phyloP scores from a whole-genome alignment of 2,797 vertebrate genomes.

The Semotilus atromaculatus region DNA sequence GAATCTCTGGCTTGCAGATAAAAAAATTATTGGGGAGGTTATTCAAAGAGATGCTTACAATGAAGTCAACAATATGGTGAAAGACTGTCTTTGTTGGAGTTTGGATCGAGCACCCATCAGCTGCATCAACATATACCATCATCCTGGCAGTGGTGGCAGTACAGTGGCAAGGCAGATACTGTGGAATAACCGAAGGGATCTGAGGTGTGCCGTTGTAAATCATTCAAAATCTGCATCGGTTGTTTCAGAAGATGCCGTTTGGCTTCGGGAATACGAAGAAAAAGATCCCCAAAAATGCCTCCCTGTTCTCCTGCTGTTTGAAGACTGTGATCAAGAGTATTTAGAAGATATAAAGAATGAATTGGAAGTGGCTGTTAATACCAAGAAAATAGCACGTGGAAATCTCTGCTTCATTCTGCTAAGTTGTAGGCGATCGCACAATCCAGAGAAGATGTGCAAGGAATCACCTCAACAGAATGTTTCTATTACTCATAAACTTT shows the following conservation, averaged over 20 bases:
- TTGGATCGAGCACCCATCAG: conserved; percentile 67
- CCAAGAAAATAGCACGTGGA: conserved; percentile 67
- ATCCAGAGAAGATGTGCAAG: conserved; percentile 78
- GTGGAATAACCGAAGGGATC: conserved; percentile 79
- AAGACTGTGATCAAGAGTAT: conserved; percentile 83
- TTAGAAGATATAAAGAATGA: conserved; percentile 77
- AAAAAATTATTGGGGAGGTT: conserved; percentile 67
- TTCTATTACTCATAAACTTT: conserved; percentile 84
- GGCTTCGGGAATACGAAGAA: conserved; percentile 83
- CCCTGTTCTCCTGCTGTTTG: conserved; percentile 81
- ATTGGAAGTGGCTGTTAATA: conserved; percentile 71
- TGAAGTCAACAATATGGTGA: conserved; percentile 69
- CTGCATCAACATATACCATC: conserved; percentile 83
- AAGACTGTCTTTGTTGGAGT: conserved; percentile 57
- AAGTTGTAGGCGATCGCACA: conserved; percentile 78
- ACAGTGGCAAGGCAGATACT: conserved; percentile 85
- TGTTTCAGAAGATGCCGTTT: conserved; percentile 78
- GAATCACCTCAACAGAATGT: conserved; percentile 78
- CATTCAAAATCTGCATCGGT: conserved; percentile 62
- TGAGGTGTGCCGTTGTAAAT: conserved; percentile 82
- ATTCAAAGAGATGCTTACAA: conserved; percentile 76
- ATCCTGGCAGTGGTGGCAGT: conserved; percentile 88
- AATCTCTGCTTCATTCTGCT: conserved; percentile 81
- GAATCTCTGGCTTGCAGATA: conserved; percentile 77
- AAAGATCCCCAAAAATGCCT: conserved; percentile 73